Percentiles rank a stretch among this genome's conserved stretches.
Evolutionary conservation across 1,140 invertebrate species (phyloP).

Genomic region (Lasioglossum albipes): DNA sequence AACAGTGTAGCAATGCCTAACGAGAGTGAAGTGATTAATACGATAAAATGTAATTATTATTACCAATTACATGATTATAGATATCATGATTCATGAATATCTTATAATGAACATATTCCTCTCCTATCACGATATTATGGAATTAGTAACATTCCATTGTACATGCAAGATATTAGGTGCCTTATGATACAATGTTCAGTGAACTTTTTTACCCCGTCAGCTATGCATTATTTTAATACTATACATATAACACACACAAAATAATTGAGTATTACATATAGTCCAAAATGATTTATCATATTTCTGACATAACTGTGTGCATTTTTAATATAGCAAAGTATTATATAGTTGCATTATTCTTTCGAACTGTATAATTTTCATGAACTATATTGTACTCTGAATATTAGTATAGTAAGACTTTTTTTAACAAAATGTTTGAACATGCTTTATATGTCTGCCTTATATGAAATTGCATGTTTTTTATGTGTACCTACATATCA

Average conservation of each 20-base stretch:
- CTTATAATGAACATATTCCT: constrained; percentile 34
- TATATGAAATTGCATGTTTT: constrained; percentile 30
- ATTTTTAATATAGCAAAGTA: constrained; percentile 19
- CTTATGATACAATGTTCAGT: constrained; percentile 29
- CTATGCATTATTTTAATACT: constrained; percentile 35
- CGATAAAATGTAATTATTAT: constrained; percentile 47
- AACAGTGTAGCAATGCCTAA: constrained; percentile 44
- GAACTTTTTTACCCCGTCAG: constrained; percentile 18
- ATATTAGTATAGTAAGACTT: constrained; percentile 1
- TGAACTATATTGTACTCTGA: not conserved
- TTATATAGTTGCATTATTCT: constrained; percentile 12
- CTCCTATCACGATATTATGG: constrained; percentile 15
- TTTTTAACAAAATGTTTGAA: constrained; percentile 25
- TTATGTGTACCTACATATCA: constrained; percentile 8
- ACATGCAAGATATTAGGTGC: constrained; percentile 37
- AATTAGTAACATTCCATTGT: constrained; percentile 34
- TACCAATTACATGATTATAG: constrained; percentile 50
- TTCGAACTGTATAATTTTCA: constrained; percentile 14
- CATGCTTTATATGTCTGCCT: constrained; percentile 19
- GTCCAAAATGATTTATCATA: constrained; percentile 13
- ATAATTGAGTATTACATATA: constrained; percentile 17
- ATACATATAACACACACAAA: not conserved
- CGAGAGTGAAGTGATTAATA: constrained; percentile 59
- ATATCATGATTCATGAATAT: constrained; percentile 44
- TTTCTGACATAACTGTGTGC: not conserved